Base-by-base conservation (phyloP, 1,140 invertebrate genomes). In the Apocrypta bakeri region DNA sequence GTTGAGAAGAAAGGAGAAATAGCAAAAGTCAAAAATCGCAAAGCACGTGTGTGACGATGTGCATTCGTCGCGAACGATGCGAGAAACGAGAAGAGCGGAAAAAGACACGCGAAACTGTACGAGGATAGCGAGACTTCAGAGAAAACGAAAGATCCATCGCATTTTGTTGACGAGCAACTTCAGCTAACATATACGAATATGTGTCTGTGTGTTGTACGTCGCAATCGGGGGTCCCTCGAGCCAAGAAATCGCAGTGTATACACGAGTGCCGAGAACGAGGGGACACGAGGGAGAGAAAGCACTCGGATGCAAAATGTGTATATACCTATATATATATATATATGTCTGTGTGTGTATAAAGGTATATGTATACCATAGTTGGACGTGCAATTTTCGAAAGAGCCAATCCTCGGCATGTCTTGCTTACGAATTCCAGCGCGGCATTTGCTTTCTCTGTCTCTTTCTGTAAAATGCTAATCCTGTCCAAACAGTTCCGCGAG, bases 141-240 rank as follows among this genome's bases (percentile, higher is more conserved):
- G 11, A 21, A 63, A 27, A 9, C 14, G 73, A 17, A 73, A 33
- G 73, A 75, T 61, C 48, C 48, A 27, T 75, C 73, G 48, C 89
- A 90, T 94, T 87, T 91, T 90, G 68, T 86, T 94, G 82, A 90
- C 90, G 8, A 88, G 90, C 4, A 90, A 89, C 17, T 79, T 74
- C 33, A 74, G 72, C 72, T 48, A n/a, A 21, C 61, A 7, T 24
- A 63, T 63, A 24, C 12, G 17, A 4, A 24, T 24, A 17, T 89
- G 89, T 94, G 86, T 91, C 91, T 64, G 85, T 94, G 9, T 37
- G 81, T 90, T 90, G 6, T 87, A 89, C 4, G 25, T 56, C 64
- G 27, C 90, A n/a, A n/a, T n/a, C n/a, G n/a, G n/a, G 89, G 12
- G 89, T 85, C 81, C 40, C 68, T 25, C 24, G 48, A 84, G 80